Evolutionary conservation across 2,113 vertebrate species (phyloP).

Genomic region (Nothocercus julius): DNA sequence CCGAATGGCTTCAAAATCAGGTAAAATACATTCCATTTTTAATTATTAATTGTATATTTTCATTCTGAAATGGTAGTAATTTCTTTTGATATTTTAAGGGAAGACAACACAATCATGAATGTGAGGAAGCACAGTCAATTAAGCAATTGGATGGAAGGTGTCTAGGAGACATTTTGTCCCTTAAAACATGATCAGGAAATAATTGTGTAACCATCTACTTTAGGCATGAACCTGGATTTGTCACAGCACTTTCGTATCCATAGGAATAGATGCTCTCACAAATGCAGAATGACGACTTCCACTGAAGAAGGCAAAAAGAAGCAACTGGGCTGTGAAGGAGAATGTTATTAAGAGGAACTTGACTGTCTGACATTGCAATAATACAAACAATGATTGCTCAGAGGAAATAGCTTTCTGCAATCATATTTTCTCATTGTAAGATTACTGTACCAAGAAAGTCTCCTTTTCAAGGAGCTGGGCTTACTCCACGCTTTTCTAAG

Average conservation of each 20-base stretch:
- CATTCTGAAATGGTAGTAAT: background rate
- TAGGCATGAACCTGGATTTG: background rate
- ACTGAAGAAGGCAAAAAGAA: background rate
- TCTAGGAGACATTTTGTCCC: background rate
- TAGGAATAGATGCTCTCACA: background rate
- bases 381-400: background rate
- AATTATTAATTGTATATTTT: background rate
- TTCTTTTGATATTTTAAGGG: background rate
- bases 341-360: background rate
- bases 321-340: slow-evolving; percentile 13
- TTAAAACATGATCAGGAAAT: background rate
- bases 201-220: background rate
- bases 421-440: background rate
- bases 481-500: background rate
- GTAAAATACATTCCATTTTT: background rate
- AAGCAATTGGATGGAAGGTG: background rate
- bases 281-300: background rate
- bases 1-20: background rate
- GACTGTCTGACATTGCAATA: background rate
- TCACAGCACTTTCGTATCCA: background rate
- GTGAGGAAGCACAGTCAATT: background rate
- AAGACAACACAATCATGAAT: background rate
- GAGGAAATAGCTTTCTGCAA: background rate
- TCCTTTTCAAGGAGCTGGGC: background rate
- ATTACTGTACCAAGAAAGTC: background rate